phyloP scores from a whole-genome alignment of 2,888 invertebrate genomes.

The Parasteatoda lunata region DNA sequence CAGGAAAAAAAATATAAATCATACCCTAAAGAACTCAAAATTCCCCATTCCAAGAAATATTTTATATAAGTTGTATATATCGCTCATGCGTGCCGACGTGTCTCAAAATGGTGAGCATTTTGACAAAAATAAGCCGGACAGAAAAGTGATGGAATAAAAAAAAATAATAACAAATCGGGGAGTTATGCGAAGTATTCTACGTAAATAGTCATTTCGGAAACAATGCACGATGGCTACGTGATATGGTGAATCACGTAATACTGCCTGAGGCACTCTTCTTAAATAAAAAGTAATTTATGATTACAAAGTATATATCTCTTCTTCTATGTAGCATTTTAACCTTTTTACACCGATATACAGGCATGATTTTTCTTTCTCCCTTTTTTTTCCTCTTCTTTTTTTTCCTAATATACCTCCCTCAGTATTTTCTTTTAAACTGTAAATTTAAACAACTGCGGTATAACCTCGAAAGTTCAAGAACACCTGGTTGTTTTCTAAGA shows the following conservation, averaged over 20 bases:
- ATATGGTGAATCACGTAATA: constrained; percentile 28
- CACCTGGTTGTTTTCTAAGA: constrained; percentile 14
- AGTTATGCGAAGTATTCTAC: constrained; percentile 40
- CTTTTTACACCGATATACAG: constrained; percentile 36
- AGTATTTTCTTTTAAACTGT: constrained; percentile 45
- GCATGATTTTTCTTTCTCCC: constrained; percentile 11
- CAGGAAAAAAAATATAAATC: background rate
- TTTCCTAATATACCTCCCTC: background rate
- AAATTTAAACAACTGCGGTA: constrained; percentile 47
- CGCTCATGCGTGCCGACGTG: too few species aligned
- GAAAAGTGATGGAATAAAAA: background rate
- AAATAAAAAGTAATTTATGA: constrained; percentile 64
- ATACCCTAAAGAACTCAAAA: background rate
- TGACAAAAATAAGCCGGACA: background rate
- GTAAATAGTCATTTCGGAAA: constrained; percentile 52
- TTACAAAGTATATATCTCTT: constrained; percentile 65
- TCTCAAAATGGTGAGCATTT: too few species aligned
- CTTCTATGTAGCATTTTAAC: constrained; percentile 49
- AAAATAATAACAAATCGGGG: background rate
- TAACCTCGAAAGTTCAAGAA: constrained; percentile 57
- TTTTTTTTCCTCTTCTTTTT: constrained; percentile 6
- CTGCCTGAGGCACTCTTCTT: constrained; percentile 19
- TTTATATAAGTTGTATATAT: background rate
- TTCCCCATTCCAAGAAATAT: background rate
- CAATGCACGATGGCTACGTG: constrained; percentile 62